Evolutionary conservation across 2,797 vertebrate genomes (phyloP).

Genomic region (Loris lydekkerianus): DNA sequence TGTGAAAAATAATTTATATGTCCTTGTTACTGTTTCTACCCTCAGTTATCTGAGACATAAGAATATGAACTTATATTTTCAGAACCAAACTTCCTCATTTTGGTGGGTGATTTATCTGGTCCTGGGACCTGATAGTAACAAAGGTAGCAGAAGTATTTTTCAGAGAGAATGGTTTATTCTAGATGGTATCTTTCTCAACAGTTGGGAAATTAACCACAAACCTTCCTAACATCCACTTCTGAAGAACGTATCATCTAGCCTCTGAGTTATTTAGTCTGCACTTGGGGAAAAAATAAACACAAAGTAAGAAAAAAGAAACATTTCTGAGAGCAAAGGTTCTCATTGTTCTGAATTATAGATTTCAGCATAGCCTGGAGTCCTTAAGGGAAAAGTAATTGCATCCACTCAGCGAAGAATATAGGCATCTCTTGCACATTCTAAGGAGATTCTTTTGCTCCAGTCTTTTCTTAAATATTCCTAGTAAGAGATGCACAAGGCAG

Average conservation of each 20-base stretch:
- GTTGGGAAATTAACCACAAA: not conserved
- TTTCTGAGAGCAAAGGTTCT: constrained; percentile 1
- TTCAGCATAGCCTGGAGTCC: not conserved
- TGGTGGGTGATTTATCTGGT: not conserved
- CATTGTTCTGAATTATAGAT: not conserved
- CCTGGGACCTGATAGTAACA: not conserved
- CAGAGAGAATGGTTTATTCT: not conserved
- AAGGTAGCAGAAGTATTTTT: not conserved
- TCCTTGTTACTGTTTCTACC: not conserved
- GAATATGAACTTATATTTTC: not conserved
- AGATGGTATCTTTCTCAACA: not conserved
- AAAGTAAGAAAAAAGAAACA: constrained; percentile 8
- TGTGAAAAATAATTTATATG: constrained; percentile 1
- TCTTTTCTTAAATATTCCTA: not conserved
- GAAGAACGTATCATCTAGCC: not conserved
- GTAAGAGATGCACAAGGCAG: not conserved
- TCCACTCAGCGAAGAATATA: not conserved
- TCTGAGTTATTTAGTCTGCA: not conserved
- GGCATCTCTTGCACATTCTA: not conserved
- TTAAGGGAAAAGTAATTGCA: not conserved
- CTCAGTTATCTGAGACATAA: not conserved
- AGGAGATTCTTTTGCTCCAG: not conserved
- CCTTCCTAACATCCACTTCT: not conserved
- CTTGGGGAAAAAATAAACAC: not conserved
- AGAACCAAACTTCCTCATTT: not conserved